phyloP scores from a whole-genome alignment of 1,140 invertebrate species.

The Drosophila teissieri region DNA sequence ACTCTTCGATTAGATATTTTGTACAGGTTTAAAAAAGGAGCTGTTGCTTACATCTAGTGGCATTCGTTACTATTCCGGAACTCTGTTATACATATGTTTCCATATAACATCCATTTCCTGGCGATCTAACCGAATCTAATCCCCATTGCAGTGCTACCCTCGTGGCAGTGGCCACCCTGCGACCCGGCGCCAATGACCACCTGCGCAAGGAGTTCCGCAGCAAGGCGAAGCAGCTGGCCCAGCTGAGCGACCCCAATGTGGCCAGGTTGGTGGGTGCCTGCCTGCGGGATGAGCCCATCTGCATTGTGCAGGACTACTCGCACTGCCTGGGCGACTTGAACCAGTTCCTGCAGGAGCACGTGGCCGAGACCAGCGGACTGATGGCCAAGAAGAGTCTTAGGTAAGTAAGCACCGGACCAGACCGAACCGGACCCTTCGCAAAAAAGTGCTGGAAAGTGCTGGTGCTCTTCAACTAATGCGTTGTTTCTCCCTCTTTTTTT shows the following conservation, averaged over 20 bases:
- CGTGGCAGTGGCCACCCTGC: conserved; percentile 91
- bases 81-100: too few relatives aligned
- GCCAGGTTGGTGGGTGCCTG: conserved; percentile 91
- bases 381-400: conserved; percentile 71
- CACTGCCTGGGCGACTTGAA: conserved; percentile 89
- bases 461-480: conserved; percentile 49
- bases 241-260: conserved; percentile 91
- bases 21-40: too few relatives aligned
- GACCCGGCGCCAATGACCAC: conserved; percentile 87
- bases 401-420: too few relatives aligned
- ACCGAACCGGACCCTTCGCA: conserved; percentile 1
- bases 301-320: conserved; percentile 88
- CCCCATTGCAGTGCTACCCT: conserved; percentile 85
- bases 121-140: conserved; percentile 14
- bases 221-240: conserved; percentile 90
- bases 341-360: conserved; percentile 91
- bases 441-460: background rate
- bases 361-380: conserved; percentile 87
- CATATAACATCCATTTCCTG: too few relatives aligned
- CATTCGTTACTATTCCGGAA: too few relatives aligned
- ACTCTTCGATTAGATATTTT: too few relatives aligned
- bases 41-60: too few relatives aligned
- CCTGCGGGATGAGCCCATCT: conserved; percentile 90
- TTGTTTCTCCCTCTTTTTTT: conserved; percentile 32
- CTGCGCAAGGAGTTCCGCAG: conserved; percentile 87